Evolutionary conservation across 2,797 vertebrate genomes (phyloP).

Genomic region (Siniperca obscura): DNA sequence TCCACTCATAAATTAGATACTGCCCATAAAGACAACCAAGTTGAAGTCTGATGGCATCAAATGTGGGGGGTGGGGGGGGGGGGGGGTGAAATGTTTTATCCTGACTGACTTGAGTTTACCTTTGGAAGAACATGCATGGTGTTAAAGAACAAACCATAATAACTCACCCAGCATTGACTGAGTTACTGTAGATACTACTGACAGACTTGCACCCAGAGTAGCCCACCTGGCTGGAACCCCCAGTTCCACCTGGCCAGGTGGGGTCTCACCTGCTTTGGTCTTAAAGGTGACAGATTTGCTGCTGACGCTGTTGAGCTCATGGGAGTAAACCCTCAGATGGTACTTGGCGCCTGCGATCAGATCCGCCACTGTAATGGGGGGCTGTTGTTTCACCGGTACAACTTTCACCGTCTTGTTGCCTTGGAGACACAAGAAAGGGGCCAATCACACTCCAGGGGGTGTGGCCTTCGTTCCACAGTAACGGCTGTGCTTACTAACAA

Average conservation of each 20-base stretch:
- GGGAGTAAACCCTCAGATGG: slow-evolving; percentile 95
- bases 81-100: neutral
- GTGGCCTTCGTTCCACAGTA: slow-evolving; percentile 51
- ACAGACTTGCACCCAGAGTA: slow-evolving; percentile 42
- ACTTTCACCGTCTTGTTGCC: slow-evolving; percentile 92
- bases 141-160: slow-evolving; percentile 12
- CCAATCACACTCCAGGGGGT: slow-evolving; percentile 86
- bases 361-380: slow-evolving; percentile 90
- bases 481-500: slow-evolving; percentile 25
- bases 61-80: neutral
- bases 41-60: neutral
- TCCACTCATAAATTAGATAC: neutral
- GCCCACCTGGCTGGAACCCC: slow-evolving; percentile 56
- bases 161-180: slow-evolving; percentile 43
- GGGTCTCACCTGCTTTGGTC: slow-evolving; percentile 97
- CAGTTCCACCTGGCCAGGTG: slow-evolving; percentile 63
- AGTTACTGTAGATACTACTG: slow-evolving; percentile 26
- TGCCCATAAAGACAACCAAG: neutral
- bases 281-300: slow-evolving; percentile 93
- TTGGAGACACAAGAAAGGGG: slow-evolving; percentile 94
- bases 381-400: slow-evolving; percentile 88
- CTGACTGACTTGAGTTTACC: neutral
- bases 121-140: slow-evolving; percentile 16
- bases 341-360: slow-evolving; percentile 94
- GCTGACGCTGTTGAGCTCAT: slow-evolving; percentile 90